phyloP scores from a whole-genome alignment of 2,888 invertebrate species.

The Drosophila mulleri region DNA sequence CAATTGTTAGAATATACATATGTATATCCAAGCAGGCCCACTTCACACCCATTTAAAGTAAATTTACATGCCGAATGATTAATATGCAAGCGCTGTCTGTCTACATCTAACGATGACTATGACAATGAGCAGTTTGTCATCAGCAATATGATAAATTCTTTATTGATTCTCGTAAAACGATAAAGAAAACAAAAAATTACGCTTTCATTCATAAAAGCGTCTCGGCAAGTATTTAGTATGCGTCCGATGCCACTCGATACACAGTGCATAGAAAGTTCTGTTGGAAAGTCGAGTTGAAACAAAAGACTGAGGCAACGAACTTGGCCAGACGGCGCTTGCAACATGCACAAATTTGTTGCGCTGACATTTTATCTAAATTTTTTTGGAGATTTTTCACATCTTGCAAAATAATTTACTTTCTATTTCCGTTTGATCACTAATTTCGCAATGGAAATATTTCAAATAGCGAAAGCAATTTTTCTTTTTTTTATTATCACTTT shows the following conservation, averaged over 20 bases:
- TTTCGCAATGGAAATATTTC: constrained; percentile 33
- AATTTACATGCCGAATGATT: constrained; percentile 48
- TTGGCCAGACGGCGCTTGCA: constrained; percentile 12
- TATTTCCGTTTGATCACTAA: constrained; percentile 50
- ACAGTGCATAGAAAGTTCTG: constrained; percentile 63
- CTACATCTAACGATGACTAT: constrained; percentile 22
- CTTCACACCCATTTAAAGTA: constrained; percentile 68
- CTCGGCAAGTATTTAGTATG: constrained; percentile 44
- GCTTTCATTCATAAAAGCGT: constrained; percentile 73
- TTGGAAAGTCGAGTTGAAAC: constrained; percentile 59
- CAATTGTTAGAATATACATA: constrained; percentile 51
- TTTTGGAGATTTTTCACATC: constrained; percentile 45
- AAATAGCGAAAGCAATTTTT: constrained; percentile 49
- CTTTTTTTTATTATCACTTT: background rate
- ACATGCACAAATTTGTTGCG: constrained; percentile 33
- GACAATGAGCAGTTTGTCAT: constrained; percentile 58
- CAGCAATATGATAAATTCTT: constrained; percentile 70
- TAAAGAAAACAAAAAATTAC: background rate
- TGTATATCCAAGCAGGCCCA: constrained; percentile 38
- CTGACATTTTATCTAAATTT: background rate
- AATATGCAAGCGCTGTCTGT: constrained; percentile 48
- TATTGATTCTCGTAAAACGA: constrained; percentile 56
- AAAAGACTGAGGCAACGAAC: constrained; percentile 37
- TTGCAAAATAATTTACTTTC: constrained; percentile 54
- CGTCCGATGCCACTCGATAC: constrained; percentile 17